Conservation (phyloP, 2,113 vertebrate genomes). For the Amphiprion ocellaris region DNA sequence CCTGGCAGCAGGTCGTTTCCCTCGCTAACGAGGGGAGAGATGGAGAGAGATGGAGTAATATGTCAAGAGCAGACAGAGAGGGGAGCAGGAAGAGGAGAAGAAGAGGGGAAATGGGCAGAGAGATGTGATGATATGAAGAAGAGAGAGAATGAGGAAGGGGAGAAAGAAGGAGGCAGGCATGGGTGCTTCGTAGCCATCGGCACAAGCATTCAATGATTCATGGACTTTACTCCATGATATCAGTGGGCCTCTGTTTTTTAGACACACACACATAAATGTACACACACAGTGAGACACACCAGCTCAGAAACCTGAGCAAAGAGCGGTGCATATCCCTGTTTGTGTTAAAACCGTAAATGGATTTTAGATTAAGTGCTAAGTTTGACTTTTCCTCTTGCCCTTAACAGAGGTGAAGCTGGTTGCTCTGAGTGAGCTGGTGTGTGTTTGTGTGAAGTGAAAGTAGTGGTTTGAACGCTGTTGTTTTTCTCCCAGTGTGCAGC, state of each 20-base stretch:
- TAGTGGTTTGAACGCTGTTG: conserved; percentile 33
- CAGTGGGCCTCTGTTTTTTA: conserved; percentile 13
- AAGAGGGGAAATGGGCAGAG: background rate
- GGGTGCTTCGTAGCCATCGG: background rate
- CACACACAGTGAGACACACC: background rate
- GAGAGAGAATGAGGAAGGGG: conserved; percentile 1
- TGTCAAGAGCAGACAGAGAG: conserved; percentile 23
- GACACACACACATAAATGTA: conserved; percentile 6
- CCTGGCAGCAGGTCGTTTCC: conserved; percentile 29
- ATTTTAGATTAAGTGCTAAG: conserved; percentile 1
- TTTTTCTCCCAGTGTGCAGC: conserved; percentile 39
- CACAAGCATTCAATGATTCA: conserved; percentile 53
- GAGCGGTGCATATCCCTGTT: background rate
- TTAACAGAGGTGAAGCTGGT: conserved; percentile 10
- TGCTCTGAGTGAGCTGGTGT: background rate
- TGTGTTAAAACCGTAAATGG: conserved; percentile 20
- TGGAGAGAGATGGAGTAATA: conserved; percentile 20
- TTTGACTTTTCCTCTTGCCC: conserved; percentile 27
- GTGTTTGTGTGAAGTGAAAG: conserved; percentile 30
- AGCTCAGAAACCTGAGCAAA: conserved; percentile 5
- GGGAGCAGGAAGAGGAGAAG: background rate
- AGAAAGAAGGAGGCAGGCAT: conserved; percentile 17
- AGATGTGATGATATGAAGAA: conserved; percentile 20
- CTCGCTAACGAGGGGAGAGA: conserved; percentile 21
- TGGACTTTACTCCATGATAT: conserved; percentile 46